Base-by-base conservation (phyloP, 2,888 invertebrate species). In the Thereva unica region DNA sequence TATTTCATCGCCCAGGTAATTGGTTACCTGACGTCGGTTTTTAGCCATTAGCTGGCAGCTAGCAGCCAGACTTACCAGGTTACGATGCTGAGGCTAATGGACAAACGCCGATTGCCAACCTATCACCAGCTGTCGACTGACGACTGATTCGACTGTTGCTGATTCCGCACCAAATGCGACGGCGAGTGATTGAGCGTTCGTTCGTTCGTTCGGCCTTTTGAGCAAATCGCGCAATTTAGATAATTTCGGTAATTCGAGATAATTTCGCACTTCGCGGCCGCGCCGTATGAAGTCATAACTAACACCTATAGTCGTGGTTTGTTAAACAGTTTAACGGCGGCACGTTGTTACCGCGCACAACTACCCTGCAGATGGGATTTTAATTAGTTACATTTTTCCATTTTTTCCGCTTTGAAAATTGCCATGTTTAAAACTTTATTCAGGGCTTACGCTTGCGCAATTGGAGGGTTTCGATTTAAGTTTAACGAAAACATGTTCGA, bases 141-240 rank as follows among this genome's bases (percentile, higher is more conserved):
- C 40, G 7, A 61, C 50, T 61, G 50, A 59, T 47, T 37, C 41
- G 10, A 50, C 40, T 50, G 40, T 61, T 50, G 40, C 49, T 49
- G 34, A 50, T 23, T 23, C 23, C 23, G 23, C 23, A 23, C 23
- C 23, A 23, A 23, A 23, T 23, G n/a, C n/a, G 23, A 23, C 23
- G 23, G 23, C 23, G 23, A 61, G 50, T 42, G 61, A 61, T 34
- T 49, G 49, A 61, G 23, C 23, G 23, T 23, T 23, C 40, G 61
- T 23, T 23, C 40, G 61, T 23, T 38, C 38, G 50, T 47, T 47
- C 50, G 61, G 41, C 8, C 23, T 37, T 40, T 34, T 61, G 61
- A 50, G 50, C 49, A 61, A 61, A 61, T 50, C 50, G 40, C 10
- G 40, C 61, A 61, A 35, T 61, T 61, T 61, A 61, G 61, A 61